These are phyloP conservation scores for Intellagama lesueurii DNA, from an alignment of 2,797 vertebrate genomes.

Conservation along the genomic window DNA sequence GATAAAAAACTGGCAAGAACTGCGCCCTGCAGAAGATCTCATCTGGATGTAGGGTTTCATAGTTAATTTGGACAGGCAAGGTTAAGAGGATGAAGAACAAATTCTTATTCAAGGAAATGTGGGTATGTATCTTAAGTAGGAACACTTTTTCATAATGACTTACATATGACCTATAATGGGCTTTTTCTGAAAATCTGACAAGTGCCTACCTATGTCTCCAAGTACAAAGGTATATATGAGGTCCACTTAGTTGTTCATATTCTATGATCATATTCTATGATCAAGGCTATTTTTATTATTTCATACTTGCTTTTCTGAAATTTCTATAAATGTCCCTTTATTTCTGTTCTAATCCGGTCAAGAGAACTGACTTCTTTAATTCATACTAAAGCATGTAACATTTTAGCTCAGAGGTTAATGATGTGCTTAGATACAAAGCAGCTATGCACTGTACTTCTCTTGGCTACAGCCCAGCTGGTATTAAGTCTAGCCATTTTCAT, in stretches of 20 bases:
- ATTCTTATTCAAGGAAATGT: background rate
- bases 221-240: slow-evolving; percentile 27
- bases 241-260: background rate
- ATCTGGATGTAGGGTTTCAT: background rate
- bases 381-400: background rate
- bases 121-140: slow-evolving; percentile 15
- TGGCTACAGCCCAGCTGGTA: background rate
- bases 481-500: background rate
- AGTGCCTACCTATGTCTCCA: slow-evolving; percentile 41
- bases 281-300: background rate
- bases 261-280: background rate
- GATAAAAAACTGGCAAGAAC: background rate
- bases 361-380: background rate
- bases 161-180: background rate
- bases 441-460: background rate
- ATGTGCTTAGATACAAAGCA: background rate
- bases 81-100: background rate
- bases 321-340: background rate
- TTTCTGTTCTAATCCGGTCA: background rate
- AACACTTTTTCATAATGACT: background rate
- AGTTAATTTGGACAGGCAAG: background rate
- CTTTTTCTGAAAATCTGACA: background rate
- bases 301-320: background rate
- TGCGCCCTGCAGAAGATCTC: background rate
- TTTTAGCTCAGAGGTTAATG: background rate